Base-by-base conservation (phyloP, 2,888 invertebrate genomes). In the Halictus ligatus region DNA sequence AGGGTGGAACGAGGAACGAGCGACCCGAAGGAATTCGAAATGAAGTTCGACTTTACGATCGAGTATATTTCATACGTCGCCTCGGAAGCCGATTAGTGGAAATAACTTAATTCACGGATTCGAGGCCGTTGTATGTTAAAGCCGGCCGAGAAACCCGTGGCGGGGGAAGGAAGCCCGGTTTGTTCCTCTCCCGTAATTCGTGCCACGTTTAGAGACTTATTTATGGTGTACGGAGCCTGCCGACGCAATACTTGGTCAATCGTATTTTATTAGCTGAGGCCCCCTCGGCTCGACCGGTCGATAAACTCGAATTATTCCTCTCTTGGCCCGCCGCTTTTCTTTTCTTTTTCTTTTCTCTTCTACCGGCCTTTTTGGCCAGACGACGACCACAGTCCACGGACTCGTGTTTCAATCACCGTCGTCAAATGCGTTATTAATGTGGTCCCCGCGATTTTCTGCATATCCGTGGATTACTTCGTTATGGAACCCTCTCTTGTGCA, bases 101-200 rank as follows among this genome's bases (percentile, higher is more conserved):
- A 90, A 91, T 91, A 91, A 91, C 90, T 91, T 91, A 85, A 91
- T 91, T 90, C 91, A 86, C 87, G 81, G 86, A 89, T 88, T 84
- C 89, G 84, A 80, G 73, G 54, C 73, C 80, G 78, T 78, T 77
- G 83, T 85, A 81, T 80, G 81, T 85, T 83, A 76, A 86, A 67
- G 60, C 72, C 64, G 64, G 7, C 25, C 60, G 40, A 21, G 29
- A 15, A 64, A 2, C 43, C 29, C 29, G 50, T 25, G 21, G 50
- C 10, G 15, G 60, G 40, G 69, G 25, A 71, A 69, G 78, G 81
- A 29, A 46, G 75, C 15, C 13, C 15, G 21, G 77, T 79, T 80
- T 76, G 83, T 80, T 80, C 81, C 74, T 64, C 50, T 54, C 10
- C 60, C 79, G 87, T 87, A 83, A 88, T 88, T 87, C 80, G 69